Percentiles rank a stretch among this genome's conserved stretches.
These are phyloP conservation scores for Rhagium mordax DNA, from an alignment of 2,888 invertebrate genomes.

Conservation along the genomic window DNA sequence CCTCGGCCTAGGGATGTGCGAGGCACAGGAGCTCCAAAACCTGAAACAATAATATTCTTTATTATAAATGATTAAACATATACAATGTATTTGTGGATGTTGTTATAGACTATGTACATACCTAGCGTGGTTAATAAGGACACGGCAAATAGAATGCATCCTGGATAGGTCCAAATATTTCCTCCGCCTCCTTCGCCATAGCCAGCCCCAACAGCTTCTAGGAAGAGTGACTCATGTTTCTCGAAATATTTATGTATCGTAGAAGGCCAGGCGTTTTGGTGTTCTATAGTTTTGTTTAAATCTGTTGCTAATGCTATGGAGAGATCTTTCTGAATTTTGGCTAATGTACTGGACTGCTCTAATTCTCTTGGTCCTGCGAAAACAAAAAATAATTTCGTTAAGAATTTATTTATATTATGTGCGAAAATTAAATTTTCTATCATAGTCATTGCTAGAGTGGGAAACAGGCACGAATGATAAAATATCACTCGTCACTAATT, in stretches of 20 bases:
- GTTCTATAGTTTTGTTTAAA: slow-evolving; percentile 72
- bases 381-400: neutral
- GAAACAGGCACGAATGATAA: no score
- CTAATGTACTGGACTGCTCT: slow-evolving; percentile 72
- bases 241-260: slow-evolving; percentile 74
- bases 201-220: slow-evolving; percentile 73
- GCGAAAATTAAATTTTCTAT: no score
- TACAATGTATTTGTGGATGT: no score
- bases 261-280: slow-evolving; percentile 76
- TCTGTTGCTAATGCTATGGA: slow-evolving; percentile 78
- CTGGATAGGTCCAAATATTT: slow-evolving; percentile 79
- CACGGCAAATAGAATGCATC: slow-evolving; percentile 78
- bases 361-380: slow-evolving; percentile 75
- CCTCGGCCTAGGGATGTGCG: slow-evolving; percentile 77
- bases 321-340: slow-evolving; percentile 75
- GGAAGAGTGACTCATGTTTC: slow-evolving; percentile 74
- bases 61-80: no score
- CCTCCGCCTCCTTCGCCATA: slow-evolving; percentile 75
- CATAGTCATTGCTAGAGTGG: no score
- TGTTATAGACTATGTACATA: slow-evolving; percentile 56
- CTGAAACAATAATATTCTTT: slow-evolving; percentile 68
- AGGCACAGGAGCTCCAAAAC: slow-evolving; percentile 82
- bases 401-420: no score
- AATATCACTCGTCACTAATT: no score
- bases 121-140: slow-evolving; percentile 82